Evolutionary conservation across 2,888 invertebrate species (phyloP).

Genomic region (Sepiola atlantica): DNA sequence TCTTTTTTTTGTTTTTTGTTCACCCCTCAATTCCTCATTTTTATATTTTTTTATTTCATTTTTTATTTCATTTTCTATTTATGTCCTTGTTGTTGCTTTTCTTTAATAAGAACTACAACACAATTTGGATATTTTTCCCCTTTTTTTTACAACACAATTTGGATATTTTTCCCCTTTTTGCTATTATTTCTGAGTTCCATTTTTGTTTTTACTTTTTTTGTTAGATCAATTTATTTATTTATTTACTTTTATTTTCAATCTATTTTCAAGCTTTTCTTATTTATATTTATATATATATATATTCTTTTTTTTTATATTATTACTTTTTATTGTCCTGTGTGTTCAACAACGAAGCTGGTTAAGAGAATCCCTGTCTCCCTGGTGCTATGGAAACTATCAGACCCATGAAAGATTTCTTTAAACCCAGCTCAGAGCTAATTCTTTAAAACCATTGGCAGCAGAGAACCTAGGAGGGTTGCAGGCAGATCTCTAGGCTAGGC

Average conservation of each 20-base stretch:
- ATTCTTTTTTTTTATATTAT: background rate
- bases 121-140: background rate
- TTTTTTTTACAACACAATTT: too few species aligned
- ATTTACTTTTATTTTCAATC: background rate
- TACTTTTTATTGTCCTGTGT: background rate
- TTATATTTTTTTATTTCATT: background rate
- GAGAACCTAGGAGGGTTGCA: background rate
- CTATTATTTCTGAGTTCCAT: background rate
- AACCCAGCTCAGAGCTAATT: slow-evolving; percentile 22
- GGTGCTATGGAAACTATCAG: slow-evolving; percentile 32
- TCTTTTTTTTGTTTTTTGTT: too few species aligned
- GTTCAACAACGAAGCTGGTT: background rate
- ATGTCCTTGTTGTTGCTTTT: background rate
- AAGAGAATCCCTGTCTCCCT: background rate
- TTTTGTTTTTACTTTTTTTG: background rate
- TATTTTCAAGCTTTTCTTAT: background rate
- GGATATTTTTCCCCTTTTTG: too few species aligned
- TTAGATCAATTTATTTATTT: background rate
- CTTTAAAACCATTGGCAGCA: slow-evolving; percentile 20
- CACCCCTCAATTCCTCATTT: background rate
- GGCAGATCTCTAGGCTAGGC: background rate
- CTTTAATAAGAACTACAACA: background rate
- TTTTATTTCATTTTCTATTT: slow-evolving; percentile 19
- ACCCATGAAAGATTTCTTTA: background rate
- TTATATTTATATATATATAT: background rate